Evolutionary conservation across 2,888 invertebrate genomes (phyloP), one percentile per base, ranked within the genome.

Genomic region (Cactoblastis cactorum): DNA sequence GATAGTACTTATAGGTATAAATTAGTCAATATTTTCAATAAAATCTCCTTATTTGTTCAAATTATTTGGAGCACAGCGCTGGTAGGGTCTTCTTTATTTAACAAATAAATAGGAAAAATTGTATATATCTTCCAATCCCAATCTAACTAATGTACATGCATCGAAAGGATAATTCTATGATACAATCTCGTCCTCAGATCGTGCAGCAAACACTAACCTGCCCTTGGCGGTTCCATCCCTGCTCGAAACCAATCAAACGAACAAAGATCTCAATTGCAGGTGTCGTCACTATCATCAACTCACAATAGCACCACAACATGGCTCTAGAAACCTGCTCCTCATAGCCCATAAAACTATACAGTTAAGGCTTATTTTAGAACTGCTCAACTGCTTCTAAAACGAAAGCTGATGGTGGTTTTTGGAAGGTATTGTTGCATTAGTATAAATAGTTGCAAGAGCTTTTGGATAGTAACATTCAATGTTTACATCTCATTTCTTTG

Each of bases 361-460:
- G 0, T 0, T 62, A 74, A 18, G 41, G 62, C 33, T 34, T 2
- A 50, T 18, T 54, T 41, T 65, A 0, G 24, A 19, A 5, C 50
- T 19, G n/a, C 17, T 15, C 19, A 1, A 4, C 9, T 2, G 6
- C 49, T 49, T 48, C 2, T 0, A 2, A 48, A 12, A 9, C 52
- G 58, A 24, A 58, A 43, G 33, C 6, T 22, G 51, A 53, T 48
- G 4, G 51, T 65, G 56, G 69, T 64, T 14, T 37, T 14, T 35
- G 53, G 53, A 54, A 55, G 53, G 60, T 51, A 69, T 75, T 75
- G 77, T 75, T 56, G 61, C 53, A 50, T 53, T 51, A 43, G 71
- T 84, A 84, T 83, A 84, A 78, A 84, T 82, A 80, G 67, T 62
- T 69, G 71, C n/a, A 51, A 54, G 57, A 54, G 56, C 35, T 59